phyloP scores from a whole-genome alignment of 2,113 vertebrate genomes.

The Panthera tigris region DNA sequence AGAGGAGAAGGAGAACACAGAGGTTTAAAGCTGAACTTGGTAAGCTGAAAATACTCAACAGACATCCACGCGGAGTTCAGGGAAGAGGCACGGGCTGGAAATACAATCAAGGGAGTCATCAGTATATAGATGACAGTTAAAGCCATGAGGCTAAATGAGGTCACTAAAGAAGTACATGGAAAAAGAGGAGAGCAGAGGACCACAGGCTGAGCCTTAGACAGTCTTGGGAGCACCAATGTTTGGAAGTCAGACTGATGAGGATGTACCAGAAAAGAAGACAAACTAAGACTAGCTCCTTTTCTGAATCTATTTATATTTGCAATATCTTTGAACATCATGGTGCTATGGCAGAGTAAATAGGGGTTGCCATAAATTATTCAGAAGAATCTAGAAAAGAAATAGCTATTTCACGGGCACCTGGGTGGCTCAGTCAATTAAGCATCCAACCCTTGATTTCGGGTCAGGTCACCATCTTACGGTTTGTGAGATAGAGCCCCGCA shows the following conservation, averaged over 20 bases:
- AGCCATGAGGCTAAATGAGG: neutral
- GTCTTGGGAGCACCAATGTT: neutral
- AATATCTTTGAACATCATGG: neutral
- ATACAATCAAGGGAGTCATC: neutral
- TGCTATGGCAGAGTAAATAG: neutral
- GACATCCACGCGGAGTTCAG: neutral
- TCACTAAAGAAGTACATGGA: neutral
- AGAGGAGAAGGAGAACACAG: neutral
- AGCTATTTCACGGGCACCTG: neutral
- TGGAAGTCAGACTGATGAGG: neutral
- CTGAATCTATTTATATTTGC: neutral
- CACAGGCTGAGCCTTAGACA: neutral
- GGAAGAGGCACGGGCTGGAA: neutral
- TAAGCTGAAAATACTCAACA: neutral
- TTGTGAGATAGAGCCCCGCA: too few relatives aligned
- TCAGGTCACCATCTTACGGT: too few relatives aligned
- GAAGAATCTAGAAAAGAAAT: slow-evolving; percentile 37
- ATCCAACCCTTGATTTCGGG: too few relatives aligned
- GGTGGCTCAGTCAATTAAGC: too few relatives aligned
- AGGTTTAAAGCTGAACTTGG: neutral
- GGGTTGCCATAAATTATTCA: neutral
- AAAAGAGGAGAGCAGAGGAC: neutral
- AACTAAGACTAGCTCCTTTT: neutral
- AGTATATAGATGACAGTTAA: neutral
- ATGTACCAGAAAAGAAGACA: neutral